Evolutionary conservation across 1,140 invertebrate species (phyloP).

Genomic region (Hestina assimilis): DNA sequence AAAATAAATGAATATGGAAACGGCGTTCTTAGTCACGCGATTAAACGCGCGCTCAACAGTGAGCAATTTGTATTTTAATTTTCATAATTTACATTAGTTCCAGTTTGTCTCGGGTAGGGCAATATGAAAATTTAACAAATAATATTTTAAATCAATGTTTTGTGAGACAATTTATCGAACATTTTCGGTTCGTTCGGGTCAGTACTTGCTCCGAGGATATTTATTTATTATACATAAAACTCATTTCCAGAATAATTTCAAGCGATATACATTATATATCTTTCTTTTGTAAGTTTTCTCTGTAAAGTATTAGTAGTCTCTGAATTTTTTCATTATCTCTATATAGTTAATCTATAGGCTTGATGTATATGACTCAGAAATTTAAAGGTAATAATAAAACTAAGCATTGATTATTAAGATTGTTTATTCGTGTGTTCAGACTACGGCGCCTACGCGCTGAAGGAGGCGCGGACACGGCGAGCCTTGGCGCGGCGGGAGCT

Average conservation of each 20-base stretch:
- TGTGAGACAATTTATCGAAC: not conserved
- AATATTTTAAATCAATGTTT: not conserved
- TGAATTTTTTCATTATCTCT: not conserved
- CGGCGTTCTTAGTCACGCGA: constrained; percentile 49
- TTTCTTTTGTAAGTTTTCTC: not conserved
- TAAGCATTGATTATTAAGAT: not conserved
- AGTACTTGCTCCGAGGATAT: too few relatives aligned
- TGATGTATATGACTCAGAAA: not conserved
- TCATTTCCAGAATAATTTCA: not conserved
- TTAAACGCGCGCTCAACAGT: constrained; percentile 44
- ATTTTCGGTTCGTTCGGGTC: too few relatives aligned
- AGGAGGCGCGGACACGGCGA: constrained; percentile 58
- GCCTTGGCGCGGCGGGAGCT: constrained; percentile 52
- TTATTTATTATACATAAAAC: not conserved
- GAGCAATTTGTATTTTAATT: constrained; percentile 62
- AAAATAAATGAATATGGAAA: constrained; percentile 57
- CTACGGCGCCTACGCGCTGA: constrained; percentile 62
- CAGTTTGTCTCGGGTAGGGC: constrained; percentile 7
- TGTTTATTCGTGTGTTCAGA: constrained; percentile 43
- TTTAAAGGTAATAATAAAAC: not conserved
- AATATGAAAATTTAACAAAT: constrained; percentile 5
- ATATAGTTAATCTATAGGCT: not conserved
- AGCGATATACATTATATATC: not conserved
- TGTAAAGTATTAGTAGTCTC: not conserved
- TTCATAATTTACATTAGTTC: constrained; percentile 30